Conservation (phyloP, 2,888 invertebrate species). For the Exocentrus adspersus region DNA sequence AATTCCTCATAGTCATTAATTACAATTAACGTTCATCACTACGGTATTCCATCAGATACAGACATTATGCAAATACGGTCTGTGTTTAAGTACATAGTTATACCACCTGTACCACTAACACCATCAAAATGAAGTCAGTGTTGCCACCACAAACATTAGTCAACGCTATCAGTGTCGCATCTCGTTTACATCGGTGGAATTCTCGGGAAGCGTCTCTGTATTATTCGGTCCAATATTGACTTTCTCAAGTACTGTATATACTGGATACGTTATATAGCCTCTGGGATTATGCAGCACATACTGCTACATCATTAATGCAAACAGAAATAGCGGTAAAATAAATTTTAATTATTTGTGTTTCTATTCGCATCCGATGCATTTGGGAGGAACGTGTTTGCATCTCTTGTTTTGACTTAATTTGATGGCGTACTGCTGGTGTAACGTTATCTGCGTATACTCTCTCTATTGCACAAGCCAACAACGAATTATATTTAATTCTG, state of each 20-base stretch:
- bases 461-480: no score
- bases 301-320: conserved; percentile 24
- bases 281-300: conserved; percentile 2
- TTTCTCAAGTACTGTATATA: conserved; percentile 20
- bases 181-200: conserved; percentile 44
- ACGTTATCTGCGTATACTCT: no score
- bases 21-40: conserved; percentile 56
- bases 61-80: conserved; percentile 32
- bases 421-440: neutral
- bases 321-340: conserved; percentile 6
- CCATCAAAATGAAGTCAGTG: conserved; percentile 51
- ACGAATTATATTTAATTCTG: no score
- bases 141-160: conserved; percentile 39
- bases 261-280: conserved; percentile 1
- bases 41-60: conserved; percentile 52
- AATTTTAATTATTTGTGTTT: conserved; percentile 14
- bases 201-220: conserved; percentile 24
- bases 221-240: conserved; percentile 22
- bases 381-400: neutral
- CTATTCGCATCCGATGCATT: neutral
- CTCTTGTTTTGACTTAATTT: neutral
- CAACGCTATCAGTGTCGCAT: conserved; percentile 51
- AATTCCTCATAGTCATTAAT: conserved; percentile 48
- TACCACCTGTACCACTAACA: conserved; percentile 54
- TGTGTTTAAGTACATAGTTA: conserved; percentile 53